phyloP scores from a whole-genome alignment of 2,113 vertebrate genomes.

The Podiceps cristatus region DNA sequence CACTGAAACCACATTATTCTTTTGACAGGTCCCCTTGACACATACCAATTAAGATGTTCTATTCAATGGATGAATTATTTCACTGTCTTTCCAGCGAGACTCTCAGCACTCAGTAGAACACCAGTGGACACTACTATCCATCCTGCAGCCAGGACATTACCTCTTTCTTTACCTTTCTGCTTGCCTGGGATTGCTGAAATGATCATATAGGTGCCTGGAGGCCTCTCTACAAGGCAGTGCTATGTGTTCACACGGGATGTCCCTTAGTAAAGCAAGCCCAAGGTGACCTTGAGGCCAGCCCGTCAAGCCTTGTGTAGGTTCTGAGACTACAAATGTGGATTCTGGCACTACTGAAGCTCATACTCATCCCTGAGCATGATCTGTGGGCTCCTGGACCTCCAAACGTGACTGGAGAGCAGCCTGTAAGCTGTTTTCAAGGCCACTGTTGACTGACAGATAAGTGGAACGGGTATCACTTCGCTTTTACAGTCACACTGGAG shows the following conservation, averaged over 20 bases:
- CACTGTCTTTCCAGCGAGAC: not conserved
- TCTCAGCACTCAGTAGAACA: not conserved
- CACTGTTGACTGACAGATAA: not conserved
- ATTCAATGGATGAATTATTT: not conserved
- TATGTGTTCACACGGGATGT: not conserved
- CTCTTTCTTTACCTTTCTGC: not conserved
- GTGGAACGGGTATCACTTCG: not conserved
- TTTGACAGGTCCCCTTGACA: fast-evolving
- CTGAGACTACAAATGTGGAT: not conserved
- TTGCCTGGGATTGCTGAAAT: not conserved
- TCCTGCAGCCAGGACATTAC: not conserved
- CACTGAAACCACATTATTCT: fast-evolving
- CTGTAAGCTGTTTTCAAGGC: not conserved
- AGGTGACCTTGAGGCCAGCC: not conserved
- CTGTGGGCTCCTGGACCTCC: not conserved
- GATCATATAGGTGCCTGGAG: not conserved
- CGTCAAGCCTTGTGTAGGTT: not conserved
- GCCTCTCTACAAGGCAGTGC: not conserved
- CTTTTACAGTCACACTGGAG: not conserved
- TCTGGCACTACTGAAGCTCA: not conserved
- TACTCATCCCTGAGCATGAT: too few relatives aligned
- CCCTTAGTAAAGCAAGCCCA: not conserved
- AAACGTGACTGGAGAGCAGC: fast-evolving
- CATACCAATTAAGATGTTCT: not conserved
- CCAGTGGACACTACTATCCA: not conserved